Evolutionary conservation across 2,797 vertebrate genomes (phyloP), one percentile per base, ranked within the genome.

Genomic region (Amazonetta brasiliensis): DNA sequence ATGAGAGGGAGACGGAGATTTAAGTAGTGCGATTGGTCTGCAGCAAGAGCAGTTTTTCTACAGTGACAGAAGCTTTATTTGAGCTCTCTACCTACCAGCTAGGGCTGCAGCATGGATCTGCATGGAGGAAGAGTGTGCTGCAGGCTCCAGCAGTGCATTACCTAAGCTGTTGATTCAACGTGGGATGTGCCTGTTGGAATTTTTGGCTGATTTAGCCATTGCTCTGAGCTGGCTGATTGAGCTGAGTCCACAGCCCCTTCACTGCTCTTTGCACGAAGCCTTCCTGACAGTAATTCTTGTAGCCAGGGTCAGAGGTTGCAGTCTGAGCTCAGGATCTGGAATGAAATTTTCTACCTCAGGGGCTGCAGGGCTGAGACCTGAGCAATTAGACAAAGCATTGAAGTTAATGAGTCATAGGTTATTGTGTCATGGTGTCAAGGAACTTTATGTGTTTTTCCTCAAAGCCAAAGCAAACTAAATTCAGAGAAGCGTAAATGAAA

Each of bases 391-490:
- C 68, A 88, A 90, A 43, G 60, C 73, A 75, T 75, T 95, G 90
- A 93, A 95, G 86, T 95, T 95, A 95, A 92, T 93, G 93, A 89
- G 88, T 95, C 93, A 48, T 74, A 56, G 78, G 79, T 89, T 87
- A 85, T 52, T 15, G 3, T 90, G 84, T 95, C 92, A 92, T 73
- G 75, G 83, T 96, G 92, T 96, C 94, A 90, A 77, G 78, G 77
- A 96, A 84, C 78, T 95, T 90, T 86, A 85, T 83, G 79, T 66
- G 76, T 94, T 97, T 94, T 87, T 62, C 84, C 81, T 92, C 66
- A 89, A 85, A 95, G 84, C 92, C 92, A 96, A 96, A 96, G 72
- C 89, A 95, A 95, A 94, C 91, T 83, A 76, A 93, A 91, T 90
- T 89, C 94, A 92, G 90, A 75, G 84, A 94, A 87, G 89, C 66